Evolutionary conservation across 2,797 vertebrate species (phyloP), one percentile per base, ranked within the genome.

Genomic region (Brachyalestes nurse): DNA sequence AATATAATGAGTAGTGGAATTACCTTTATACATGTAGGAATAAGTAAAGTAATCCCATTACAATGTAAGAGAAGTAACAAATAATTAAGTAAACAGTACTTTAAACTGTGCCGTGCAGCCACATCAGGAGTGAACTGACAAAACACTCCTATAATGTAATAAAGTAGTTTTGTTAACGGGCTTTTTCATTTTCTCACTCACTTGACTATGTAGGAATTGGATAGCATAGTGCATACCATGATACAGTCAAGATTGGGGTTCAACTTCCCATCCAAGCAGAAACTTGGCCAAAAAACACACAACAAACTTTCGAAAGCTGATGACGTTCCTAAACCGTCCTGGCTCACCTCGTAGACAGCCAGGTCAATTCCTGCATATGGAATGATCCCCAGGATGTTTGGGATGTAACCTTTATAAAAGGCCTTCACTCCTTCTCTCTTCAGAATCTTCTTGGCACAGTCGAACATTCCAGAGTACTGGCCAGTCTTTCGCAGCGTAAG

Each of bases 321-420:
- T 6, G 12, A 16, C 28, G 16, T 58, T 19, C 25, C 53, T 9
- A 38, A 64, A 55, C 49, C 64, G 53, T 49, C 45, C 10, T 61
- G 55, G 23, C 82, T 90, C 88, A 98, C 98, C 96, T 99, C 98
- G 85, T 99, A 99, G 71, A 99, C 94, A 78, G 96, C 96, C 25
- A 99, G 95, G 89, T 99, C 98, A 81, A 99, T 99, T 72, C 98
- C 97, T 58, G 98, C 98, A 0, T 99, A 99, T 21, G 98, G 98
- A 92, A 99, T 97, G 87, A 99, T 99, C 73, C 98, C 98, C 82
- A 99, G 86, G 84, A 98, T 93, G 87, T 99, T 99, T 85, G 98
- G 98, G 87, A 97, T 9, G 79, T 99, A 99, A 82, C 98, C 98
- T 94, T 98, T 99, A 89, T 98, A 99, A 89, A 99, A 98, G 72